These are phyloP conservation scores for Peromyscus californicus DNA, from an alignment of 2,113 vertebrate species.

Conservation along the genomic window DNA sequence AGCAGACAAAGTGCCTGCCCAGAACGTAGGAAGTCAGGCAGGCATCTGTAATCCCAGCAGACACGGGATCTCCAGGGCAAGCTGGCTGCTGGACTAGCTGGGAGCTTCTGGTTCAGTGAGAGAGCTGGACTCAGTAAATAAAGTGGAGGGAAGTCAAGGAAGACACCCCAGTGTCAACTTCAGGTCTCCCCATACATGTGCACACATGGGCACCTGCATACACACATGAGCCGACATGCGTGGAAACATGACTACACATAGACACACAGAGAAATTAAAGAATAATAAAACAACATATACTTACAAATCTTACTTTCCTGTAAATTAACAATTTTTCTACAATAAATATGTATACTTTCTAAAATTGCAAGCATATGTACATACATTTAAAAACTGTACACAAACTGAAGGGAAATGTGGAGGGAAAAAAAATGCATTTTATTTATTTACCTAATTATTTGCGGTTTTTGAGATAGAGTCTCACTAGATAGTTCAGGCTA, in stretches of 20 bases:
- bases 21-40: neutral
- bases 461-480: neutral
- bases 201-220: neutral
- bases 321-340: conserved; percentile 17
- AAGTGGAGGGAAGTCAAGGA: neutral
- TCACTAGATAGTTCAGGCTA: neutral
- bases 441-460: neutral
- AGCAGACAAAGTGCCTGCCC: neutral
- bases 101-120: neutral
- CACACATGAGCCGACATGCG: neutral
- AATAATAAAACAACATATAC: neutral
- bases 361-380: neutral
- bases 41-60: neutral
- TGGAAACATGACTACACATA: neutral
- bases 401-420: conserved; percentile 24
- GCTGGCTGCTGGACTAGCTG: neutral
- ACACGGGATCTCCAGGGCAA: neutral
- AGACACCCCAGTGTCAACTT: neutral
- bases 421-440: neutral
- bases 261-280: neutral
- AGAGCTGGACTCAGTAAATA: neutral
- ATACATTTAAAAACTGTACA: neutral
- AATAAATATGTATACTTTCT: conserved; percentile 47
- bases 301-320: neutral
- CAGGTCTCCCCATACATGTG: neutral